Conservation (phyloP, 2,888 invertebrate species). For the Allacma fusca region DNA sequence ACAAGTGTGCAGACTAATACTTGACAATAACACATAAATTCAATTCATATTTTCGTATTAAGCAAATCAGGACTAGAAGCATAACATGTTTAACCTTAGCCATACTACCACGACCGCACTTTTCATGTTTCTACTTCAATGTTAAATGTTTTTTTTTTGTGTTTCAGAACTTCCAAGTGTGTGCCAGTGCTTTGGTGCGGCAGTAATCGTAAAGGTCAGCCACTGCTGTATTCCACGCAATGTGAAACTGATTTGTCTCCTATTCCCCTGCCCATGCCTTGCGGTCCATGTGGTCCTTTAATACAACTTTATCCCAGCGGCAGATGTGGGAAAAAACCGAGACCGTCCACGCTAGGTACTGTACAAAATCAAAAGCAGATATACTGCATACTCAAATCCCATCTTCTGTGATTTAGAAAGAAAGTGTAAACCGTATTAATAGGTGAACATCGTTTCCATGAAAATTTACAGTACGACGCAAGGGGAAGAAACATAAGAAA, state of each 20-base stretch:
- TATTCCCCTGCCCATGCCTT: neutral
- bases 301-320: neutral
- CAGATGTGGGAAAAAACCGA: too few relatives aligned
- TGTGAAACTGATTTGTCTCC: neutral
- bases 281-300: neutral
- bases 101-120: too few relatives aligned
- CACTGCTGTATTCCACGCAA: neutral
- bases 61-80: too few relatives aligned
- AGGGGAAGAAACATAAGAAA: neutral
- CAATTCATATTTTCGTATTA: too few relatives aligned
- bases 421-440: neutral
- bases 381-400: too few relatives aligned
- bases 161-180: conserved; percentile 28
- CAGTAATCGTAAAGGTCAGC: conserved; percentile 14
- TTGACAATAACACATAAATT: too few relatives aligned
- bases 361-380: too few relatives aligned
- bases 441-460: neutral
- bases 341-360: too few relatives aligned
- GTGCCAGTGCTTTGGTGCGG: conserved; percentile 34
- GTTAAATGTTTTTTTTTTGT: neutral
- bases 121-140: neutral
- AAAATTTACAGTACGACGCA: neutral
- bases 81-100: too few relatives aligned
- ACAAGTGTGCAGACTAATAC: too few relatives aligned
- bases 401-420: too few relatives aligned